Evolutionary conservation across 92 coral and sea anemone genomes (phyloP).

Genomic region (Porites rus): DNA sequence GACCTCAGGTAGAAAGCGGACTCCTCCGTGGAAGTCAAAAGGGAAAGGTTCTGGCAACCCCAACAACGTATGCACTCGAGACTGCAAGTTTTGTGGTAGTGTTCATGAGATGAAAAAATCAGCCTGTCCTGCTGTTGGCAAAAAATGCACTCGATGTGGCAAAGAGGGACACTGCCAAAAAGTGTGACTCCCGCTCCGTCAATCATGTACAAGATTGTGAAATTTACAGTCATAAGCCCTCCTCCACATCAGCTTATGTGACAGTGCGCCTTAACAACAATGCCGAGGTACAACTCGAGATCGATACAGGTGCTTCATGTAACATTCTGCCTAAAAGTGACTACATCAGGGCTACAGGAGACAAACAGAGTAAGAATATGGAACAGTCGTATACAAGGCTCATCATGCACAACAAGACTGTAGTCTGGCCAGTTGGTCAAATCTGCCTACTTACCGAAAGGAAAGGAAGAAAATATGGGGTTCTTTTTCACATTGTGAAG

Average conservation of each 20-base stretch:
- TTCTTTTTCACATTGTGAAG: constrained; percentile 24
- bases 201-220: constrained; percentile 42
- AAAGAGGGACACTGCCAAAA: background rate
- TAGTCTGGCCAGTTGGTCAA: constrained; percentile 16
- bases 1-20: background rate
- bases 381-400: constrained; percentile 31
- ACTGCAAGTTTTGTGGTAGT: constrained; percentile 13
- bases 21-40: background rate
- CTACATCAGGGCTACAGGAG: constrained; percentile 20
- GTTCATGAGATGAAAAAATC: constrained; percentile 32
- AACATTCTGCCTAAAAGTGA: constrained; percentile 31
- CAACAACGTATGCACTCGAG: background rate
- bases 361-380: constrained; percentile 31
- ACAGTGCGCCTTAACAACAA: too few relatives aligned
- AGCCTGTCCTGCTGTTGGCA: background rate
- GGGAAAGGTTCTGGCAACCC: background rate
- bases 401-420: constrained; percentile 32
- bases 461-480: constrained; percentile 27
- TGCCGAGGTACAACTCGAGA: too few relatives aligned
- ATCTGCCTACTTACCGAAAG: constrained; percentile 16
- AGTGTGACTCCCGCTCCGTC: constrained; percentile 31
- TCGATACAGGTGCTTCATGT: constrained; percentile 7
- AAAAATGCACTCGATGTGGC: too few relatives aligned
- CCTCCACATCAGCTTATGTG: constrained; percentile 6
- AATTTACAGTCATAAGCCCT: constrained; percentile 46